Percentiles rank a stretch among this genome's conserved stretches.
phyloP scores from a whole-genome alignment of 2,797 vertebrate species.

The Botia kubotai region DNA sequence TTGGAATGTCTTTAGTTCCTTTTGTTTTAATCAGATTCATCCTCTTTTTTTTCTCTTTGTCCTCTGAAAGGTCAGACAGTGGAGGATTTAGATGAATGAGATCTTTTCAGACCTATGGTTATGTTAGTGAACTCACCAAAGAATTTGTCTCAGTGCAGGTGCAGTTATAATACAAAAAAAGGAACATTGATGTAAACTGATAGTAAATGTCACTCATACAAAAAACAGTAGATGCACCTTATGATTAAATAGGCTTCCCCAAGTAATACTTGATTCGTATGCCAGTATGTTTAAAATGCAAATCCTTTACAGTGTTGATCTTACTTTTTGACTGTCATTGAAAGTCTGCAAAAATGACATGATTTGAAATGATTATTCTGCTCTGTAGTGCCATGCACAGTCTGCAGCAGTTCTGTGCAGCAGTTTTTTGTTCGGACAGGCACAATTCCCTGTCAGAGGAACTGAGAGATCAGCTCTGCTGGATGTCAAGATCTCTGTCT shows the following conservation, averaged over 20 bases:
- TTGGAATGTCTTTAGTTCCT: neutral
- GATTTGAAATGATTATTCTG: too few relatives aligned
- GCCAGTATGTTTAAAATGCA: too few relatives aligned
- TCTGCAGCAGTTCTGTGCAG: too few relatives aligned
- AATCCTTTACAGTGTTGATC: too few relatives aligned
- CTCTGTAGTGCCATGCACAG: too few relatives aligned
- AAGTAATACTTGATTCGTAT: too few relatives aligned
- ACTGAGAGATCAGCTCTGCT: conserved; percentile 33
- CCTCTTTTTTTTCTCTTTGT: neutral
- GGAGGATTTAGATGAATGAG: neutral
- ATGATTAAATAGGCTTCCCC: too few relatives aligned
- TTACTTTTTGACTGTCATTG: too few relatives aligned
- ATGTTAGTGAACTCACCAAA: neutral
- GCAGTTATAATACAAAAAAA: neutral
- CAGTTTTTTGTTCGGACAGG: too few relatives aligned
- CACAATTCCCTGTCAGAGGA: neutral
- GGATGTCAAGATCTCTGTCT: conserved; percentile 39
- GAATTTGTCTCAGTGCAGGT: neutral
- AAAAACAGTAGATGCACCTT: too few relatives aligned
- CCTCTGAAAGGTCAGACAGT: conserved; percentile 18
- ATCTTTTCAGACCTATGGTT: neutral
- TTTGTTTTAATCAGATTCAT: conserved; percentile 6
- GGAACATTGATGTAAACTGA: neutral
- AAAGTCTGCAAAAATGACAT: too few relatives aligned
- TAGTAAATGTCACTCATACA: too few relatives aligned